These are phyloP conservation scores for Oryzias celebensis DNA, from an alignment of 2,113 vertebrate genomes.

Conservation along the genomic window DNA sequence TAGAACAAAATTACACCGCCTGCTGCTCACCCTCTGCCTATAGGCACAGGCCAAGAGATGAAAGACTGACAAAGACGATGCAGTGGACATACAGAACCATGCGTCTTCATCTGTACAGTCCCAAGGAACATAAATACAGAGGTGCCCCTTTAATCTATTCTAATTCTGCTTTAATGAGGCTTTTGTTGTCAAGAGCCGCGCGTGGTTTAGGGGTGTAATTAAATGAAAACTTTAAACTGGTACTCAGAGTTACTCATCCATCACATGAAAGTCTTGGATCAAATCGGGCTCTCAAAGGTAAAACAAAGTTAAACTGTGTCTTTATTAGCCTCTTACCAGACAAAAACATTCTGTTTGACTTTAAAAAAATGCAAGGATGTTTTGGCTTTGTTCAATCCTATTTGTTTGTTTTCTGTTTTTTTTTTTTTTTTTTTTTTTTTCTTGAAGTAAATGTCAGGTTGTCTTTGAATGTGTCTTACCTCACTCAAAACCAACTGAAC, in stretches of 20 bases:
- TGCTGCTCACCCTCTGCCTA: constrained; percentile 62
- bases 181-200: constrained; percentile 14
- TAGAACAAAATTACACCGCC: constrained; percentile 64
- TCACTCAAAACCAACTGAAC: too few species aligned
- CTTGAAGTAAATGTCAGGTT: too few species aligned
- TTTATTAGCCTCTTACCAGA: background rate
- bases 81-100: constrained; percentile 50
- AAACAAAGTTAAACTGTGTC: background rate
- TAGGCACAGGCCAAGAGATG: constrained; percentile 58
- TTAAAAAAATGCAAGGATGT: too few species aligned
- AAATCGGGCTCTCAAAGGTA: constrained; percentile 7
- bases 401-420: too few species aligned
- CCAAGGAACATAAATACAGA: constrained; percentile 2
- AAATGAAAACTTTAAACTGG: constrained; percentile 1
- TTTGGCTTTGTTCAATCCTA: too few species aligned
- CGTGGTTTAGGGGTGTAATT: constrained; percentile 5
- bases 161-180: constrained; percentile 15
- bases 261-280: constrained; percentile 4
- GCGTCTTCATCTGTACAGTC: constrained; percentile 24
- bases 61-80: constrained; percentile 55
- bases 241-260: background rate
- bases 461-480: too few species aligned
- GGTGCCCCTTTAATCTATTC: constrained; percentile 5
- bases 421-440: too few species aligned
- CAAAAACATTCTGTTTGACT: background rate